Base-by-base conservation (phyloP, 2,113 vertebrate species). In the Mesoclemmys tuberculata region DNA sequence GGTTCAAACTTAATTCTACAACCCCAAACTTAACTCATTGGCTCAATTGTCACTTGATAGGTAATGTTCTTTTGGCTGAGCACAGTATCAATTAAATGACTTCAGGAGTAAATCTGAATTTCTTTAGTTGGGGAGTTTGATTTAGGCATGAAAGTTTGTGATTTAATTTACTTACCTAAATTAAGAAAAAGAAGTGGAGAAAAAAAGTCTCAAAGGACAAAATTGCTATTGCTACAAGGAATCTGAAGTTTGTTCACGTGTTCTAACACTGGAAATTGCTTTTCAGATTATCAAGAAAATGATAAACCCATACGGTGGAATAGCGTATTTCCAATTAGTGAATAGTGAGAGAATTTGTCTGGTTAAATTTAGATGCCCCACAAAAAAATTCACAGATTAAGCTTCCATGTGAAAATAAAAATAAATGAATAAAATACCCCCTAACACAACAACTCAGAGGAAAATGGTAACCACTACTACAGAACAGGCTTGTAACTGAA, bases 291-390 rank as follows among this genome's bases (percentile, higher is more conserved):
- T 84, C 48, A 90, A 89, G 41, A 26, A 81, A 89, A 31, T 21
- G 6, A 49, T 49, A 91, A 91, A 56, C n/a, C 74, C 88, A 75
- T 10, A 51, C 56, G 51, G 29, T 35, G 8, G 48, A 75, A 87
- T 85, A 21, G 84, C 29, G 1, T 4, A 49, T 88, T 77, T 81
- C 56, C 55, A 52, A 44, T 18, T 56, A 77, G 56, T 54, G 52
- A 95, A 81, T 35, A 75, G 88, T 55, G 71, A 93, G 87, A 87
- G 38, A 92, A 93, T 48, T 44, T 71, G 55, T 92, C 68, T 71
- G 68, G 94, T 83, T 78, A 93, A 91, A 18, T 68, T 48, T 87
- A 74, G 48, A 41, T 1, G 16, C 3, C 81, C 3, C 81, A 85
- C 16, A 74, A 92, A 96, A 82, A 55, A 7, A 95, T 35, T 80